phyloP scores from a whole-genome alignment of 2,797 vertebrate genomes.

The Furcifer pardalis region DNA sequence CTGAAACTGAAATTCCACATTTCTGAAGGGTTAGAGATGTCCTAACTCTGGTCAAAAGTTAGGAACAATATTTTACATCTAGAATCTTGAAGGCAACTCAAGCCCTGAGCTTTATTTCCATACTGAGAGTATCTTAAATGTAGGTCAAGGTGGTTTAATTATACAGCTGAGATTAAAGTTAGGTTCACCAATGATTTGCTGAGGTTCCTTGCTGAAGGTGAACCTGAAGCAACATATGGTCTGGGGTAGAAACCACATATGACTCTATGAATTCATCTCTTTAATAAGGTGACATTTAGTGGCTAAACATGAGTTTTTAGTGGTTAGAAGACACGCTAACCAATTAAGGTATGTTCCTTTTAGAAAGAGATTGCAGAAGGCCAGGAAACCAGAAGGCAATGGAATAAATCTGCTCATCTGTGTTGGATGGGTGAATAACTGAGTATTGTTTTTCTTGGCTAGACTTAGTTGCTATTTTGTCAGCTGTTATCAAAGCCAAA shows the following conservation, averaged over 20 bases:
- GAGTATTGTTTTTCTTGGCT: conserved; percentile 2
- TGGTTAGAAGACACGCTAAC: conserved; percentile 21
- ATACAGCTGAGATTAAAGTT: fast-evolving
- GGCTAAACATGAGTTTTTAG: conserved; percentile 28
- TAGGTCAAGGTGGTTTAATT: conserved; percentile 11
- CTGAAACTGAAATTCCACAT: not conserved
- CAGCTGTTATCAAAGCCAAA: not conserved
- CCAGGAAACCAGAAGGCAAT: not conserved
- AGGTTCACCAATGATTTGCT: conserved; percentile 24
- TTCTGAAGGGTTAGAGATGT: not conserved
- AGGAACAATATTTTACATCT: not conserved
- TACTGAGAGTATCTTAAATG: conserved; percentile 23
- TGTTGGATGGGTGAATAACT: not conserved
- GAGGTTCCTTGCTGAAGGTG: conserved; percentile 25
- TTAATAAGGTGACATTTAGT: not conserved
- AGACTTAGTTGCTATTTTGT: not conserved
- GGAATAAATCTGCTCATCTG: not conserved
- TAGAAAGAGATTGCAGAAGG: not conserved
- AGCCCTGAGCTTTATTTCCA: not conserved
- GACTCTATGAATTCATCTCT: conserved; percentile 26
- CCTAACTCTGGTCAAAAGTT: not conserved
- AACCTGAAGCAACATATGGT: conserved; percentile 30
- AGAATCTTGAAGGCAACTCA: not conserved
- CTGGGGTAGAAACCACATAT: conserved; percentile 14
- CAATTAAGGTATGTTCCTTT: conserved; percentile 5